Conservation (phyloP, 2,113 vertebrate species). For the Rallus limicola region DNA sequence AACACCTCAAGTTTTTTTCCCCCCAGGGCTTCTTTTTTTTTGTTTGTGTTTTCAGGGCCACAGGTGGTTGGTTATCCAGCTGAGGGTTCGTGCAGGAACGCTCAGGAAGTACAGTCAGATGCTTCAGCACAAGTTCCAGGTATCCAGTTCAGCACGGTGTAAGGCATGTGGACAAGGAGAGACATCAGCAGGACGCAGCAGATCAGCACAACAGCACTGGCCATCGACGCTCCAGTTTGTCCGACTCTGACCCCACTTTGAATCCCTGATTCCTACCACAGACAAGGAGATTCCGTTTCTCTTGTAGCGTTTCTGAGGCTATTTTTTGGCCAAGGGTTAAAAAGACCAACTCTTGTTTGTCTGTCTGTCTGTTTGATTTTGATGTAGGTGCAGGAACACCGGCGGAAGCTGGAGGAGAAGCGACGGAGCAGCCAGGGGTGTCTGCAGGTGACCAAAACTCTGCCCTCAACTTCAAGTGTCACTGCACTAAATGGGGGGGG, state of each 20-base stretch:
- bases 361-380: neutral
- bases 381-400: conserved; percentile 12
- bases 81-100: neutral
- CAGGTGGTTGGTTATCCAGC: neutral
- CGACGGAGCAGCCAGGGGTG: neutral
- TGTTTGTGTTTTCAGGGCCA: neutral
- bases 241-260: conserved; percentile 3
- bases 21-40: neutral
- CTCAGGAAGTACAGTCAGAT: neutral
- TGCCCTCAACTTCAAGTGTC: conserved; percentile 26
- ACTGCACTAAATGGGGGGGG: neutral
- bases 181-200: neutral
- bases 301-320: neutral
- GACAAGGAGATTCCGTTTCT: neutral
- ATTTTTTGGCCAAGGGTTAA: conserved; percentile 31
- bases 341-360: conserved; percentile 7
- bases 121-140: neutral
- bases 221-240: conserved; percentile 15
- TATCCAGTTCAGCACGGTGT: conserved; percentile 18
- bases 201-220: neutral
- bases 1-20: neutral
- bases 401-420: conserved; percentile 29
- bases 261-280: neutral
- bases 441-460: conserved; percentile 5
- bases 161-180: conserved; percentile 66